These are phyloP conservation scores for Triplophysa dalaica DNA, from an alignment of 2,113 vertebrate species.

Conservation along the genomic window DNA sequence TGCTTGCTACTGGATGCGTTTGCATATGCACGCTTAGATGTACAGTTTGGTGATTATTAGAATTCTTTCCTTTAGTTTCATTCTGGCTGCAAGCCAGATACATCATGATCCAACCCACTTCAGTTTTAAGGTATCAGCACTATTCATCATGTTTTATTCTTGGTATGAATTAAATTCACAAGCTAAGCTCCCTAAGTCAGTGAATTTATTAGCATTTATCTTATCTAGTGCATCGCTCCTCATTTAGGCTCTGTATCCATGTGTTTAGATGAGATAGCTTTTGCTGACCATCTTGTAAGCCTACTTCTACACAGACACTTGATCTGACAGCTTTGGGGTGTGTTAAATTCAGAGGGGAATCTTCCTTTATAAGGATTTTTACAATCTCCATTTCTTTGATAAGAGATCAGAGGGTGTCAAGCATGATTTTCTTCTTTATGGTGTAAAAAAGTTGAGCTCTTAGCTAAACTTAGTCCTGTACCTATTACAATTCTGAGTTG, in stretches of 20 bases:
- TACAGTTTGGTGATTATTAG: slow-evolving; percentile 26
- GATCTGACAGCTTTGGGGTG: slow-evolving; percentile 20
- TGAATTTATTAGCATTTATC: slow-evolving; percentile 36
- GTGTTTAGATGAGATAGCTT: slow-evolving; percentile 47
- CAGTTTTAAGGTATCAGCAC: slow-evolving; percentile 43
- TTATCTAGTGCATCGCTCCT: slow-evolving; percentile 20
- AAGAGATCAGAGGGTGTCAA: slow-evolving; percentile 66
- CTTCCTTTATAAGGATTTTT: slow-evolving; percentile 58
- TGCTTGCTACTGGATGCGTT: background rate
- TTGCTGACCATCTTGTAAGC: slow-evolving; percentile 9
- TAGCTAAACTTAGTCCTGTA: slow-evolving; percentile 55
- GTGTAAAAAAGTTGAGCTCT: slow-evolving; percentile 65
- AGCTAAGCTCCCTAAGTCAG: background rate
- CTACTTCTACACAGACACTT: slow-evolving; percentile 34
- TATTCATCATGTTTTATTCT: background rate
- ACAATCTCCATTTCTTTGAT: slow-evolving; percentile 66
- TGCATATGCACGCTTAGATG: background rate
- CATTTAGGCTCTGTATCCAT: slow-evolving; percentile 29
- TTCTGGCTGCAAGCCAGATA: background rate
- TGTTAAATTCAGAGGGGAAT: slow-evolving; percentile 28
- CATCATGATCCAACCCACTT: slow-evolving; percentile 9
- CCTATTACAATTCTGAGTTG: slow-evolving; percentile 62
- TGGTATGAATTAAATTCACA: slow-evolving; percentile 21
- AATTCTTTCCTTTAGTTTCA: slow-evolving; percentile 34
- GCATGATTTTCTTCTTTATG: slow-evolving; percentile 63